Evolutionary conservation across 2,888 invertebrate genomes (phyloP), one percentile per base, ranked within the genome.

Genomic region (Diarsia rubi): DNA sequence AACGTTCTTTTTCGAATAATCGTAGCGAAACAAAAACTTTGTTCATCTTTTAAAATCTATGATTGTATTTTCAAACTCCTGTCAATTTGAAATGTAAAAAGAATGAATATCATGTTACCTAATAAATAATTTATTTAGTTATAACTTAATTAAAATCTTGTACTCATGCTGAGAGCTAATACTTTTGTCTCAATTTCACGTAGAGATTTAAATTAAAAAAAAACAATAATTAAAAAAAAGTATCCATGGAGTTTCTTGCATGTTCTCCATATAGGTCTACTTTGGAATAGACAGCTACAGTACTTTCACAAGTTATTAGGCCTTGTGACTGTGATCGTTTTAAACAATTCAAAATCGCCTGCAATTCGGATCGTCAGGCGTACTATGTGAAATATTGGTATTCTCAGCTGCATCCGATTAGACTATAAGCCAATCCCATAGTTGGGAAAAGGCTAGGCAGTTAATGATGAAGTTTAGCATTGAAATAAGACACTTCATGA

Each of bases 31-130:
- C 19, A 19, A 19, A 19, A 47, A 5, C 0, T 47, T 19, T 6
- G 19, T 19, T 3, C 1, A 0, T 47, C 42, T 44, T 31, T 19
- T 24, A 70, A 82, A 85, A 81, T 84, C 74, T 78, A 54, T 70
- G 0, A 66, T 31, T 44, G 70, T 73, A 84, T 86, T 84, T 79
- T 66, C 70, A 76, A 12, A 31, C 65, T 6, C 24, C 72, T 73
- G 77, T 82, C 75, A 80, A 81, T 83, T 79, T 79, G 57, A 75
- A 45, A 82, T 72, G 60, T 75, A 60, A 31, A 52, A 9, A 54
- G 27, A 59, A 76, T 37, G 6, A 76, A 2, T 75, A 49, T 45
- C 6, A 69, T 69, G 47, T 64, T 54, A 37, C 37, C 8, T 37
- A 54, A 19, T 45, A 16, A 49, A 31, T 63, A 44, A 72, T 66